These are phyloP conservation scores for Rhipidura dahli DNA, from an alignment of 2,113 vertebrate genomes.

Conservation along the genomic window DNA sequence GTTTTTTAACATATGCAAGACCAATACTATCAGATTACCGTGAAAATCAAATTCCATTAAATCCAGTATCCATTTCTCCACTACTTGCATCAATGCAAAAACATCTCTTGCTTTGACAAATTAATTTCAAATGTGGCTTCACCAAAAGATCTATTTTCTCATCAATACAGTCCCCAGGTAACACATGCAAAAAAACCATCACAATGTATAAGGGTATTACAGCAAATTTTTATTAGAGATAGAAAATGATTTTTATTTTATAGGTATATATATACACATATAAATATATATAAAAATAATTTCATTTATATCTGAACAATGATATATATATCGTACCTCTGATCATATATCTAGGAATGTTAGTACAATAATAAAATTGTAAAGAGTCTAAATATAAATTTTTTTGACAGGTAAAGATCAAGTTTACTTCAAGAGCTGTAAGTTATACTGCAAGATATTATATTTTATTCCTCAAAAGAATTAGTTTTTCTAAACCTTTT, in stretches of 20 bases:
- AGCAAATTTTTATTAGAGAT: not conserved
- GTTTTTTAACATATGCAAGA: not conserved
- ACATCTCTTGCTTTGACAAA: not conserved
- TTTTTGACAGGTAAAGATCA: not conserved
- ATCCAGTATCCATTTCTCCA: not conserved
- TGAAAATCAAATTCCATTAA: not conserved
- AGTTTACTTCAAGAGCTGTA: not conserved
- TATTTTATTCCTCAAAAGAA: not conserved
- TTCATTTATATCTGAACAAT: not conserved
- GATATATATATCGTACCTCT: not conserved
- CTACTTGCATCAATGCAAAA: not conserved
- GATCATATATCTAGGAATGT: not conserved
- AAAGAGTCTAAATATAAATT: not conserved
- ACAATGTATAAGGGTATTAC: not conserved
- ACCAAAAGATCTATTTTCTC: not conserved
- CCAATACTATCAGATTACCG: accelerated
- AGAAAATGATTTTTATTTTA: not conserved
- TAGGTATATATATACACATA: too few species aligned
- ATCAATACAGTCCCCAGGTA: not conserved
- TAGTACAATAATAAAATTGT: not conserved
- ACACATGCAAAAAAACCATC: accelerated
- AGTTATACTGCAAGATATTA: not conserved
- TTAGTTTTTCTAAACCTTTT: not conserved
- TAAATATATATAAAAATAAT: not conserved
- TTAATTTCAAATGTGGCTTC: not conserved